Evolutionary conservation across 2,888 invertebrate species (phyloP).

Genomic region (Diogma glabrata): DNA sequence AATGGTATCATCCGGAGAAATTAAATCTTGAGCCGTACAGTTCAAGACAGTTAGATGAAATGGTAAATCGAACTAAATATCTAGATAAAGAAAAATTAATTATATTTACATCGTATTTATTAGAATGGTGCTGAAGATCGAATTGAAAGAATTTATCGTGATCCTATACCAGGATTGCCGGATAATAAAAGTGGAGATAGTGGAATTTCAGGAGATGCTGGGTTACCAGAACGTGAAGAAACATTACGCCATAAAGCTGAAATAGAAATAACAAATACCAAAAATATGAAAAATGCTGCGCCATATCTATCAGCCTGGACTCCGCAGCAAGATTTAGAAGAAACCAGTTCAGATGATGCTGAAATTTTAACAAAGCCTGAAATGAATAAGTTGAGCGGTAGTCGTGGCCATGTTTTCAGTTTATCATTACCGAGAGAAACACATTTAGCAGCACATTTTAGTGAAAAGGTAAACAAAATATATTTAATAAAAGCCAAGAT

Average conservation of each 20-base stretch:
- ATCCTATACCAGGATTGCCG: conserved; percentile 36
- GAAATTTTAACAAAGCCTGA: conserved; percentile 23
- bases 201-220: conserved; percentile 71
- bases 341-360: conserved; percentile 44
- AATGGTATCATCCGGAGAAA: conserved; percentile 5
- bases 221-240: conserved; percentile 35
- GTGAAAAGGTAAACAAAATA: conserved; percentile 22
- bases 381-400: conserved; percentile 20
- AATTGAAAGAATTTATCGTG: conserved; percentile 43
- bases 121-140: conserved; percentile 34
- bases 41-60: not conserved
- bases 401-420: conserved; percentile 55
- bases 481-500: no score
- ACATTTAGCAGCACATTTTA: conserved; percentile 32
- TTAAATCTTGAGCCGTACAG: conserved; percentile 1
- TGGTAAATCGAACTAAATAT: no score
- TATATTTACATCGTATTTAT: not conserved
- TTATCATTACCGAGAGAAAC: conserved; percentile 61
- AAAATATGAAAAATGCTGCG: conserved; percentile 11
- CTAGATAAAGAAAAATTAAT: no score
- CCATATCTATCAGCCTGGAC: conserved; percentile 51
- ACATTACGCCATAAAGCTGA: conserved; percentile 12
- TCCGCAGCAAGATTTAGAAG: conserved; percentile 76
- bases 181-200: conserved; percentile 72
- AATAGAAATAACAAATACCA: conserved; percentile 3